Base-by-base conservation (phyloP, 2,888 invertebrate genomes). In the Emmelina monodactyla region DNA sequence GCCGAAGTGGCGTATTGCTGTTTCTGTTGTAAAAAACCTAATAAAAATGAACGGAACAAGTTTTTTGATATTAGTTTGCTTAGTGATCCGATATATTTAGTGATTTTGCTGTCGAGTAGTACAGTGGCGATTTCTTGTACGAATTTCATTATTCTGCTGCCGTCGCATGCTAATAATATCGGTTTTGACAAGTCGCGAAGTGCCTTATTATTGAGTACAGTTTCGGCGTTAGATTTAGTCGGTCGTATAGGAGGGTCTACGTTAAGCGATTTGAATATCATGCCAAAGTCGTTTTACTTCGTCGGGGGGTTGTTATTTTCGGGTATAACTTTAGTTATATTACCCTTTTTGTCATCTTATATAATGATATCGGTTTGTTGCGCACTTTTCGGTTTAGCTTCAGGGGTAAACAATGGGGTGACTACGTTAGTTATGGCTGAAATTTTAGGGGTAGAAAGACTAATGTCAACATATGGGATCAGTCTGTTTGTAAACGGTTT, bases 341-440 rank as follows among this genome's bases (percentile, higher is more conserved):
- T 93, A 43, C 92, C 93, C 0, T 82, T 90, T 43, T 82, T 88
- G 7, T 59, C 70, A 1, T 79, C 83, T 2, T 92, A 91, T 55
- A 51, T 70, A 0, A 57, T 75, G 40, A 75, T 92, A 2, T 85
- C 89, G 38, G 67, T 85, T 31, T 86, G 86, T 53, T 92, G 92
- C 54, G 85, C 87, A 1, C 55, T 88, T 1, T 93, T 93, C 49
- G 93, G 93, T 0, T 62, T 93, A 0, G 88, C 91, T 0, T 92
- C 92, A 0, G 93, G 93, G 0, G 83, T 89, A 0, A 93, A 92
- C 56, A 91, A 92, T 7, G 91, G 92, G 2, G 88, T 92, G 0
- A 92, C 92, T 0, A 91, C 93, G 0, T 83, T 93, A 22, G 90
- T 93, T 1, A 91, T 93, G 90, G 91, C 92, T 0, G 92, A 93